Evolutionary conservation across 2,113 vertebrate species (phyloP), one percentile per base, ranked within the genome.

Genomic region (Antigone vipio): DNA sequence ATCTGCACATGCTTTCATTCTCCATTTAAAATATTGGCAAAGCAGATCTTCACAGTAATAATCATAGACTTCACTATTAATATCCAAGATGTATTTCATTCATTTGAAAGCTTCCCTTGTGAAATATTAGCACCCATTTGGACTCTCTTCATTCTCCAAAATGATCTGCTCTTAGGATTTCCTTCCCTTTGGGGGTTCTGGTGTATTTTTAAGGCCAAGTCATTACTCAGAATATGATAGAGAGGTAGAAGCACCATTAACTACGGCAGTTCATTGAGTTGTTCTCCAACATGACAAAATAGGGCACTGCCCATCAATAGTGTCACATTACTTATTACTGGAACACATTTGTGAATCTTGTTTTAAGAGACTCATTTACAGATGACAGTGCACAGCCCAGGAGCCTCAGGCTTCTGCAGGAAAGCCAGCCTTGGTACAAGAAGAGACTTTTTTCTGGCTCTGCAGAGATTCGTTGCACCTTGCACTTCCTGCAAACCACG

Each of bases 61-160:
- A 94, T 88, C 92, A 71, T 23, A 92, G 42, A 22, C 85, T 85
- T 95, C 87, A 69, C 64, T 95, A 93, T 98, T 97, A 97, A 97
- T 96, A 97, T 93, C 90, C 89, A 97, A 95, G 83, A 62, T 92
- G 50, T 86, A 94, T 95, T 97, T 97, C 92, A 97, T 95, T 95
- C 83, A 75, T 69, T 73, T 96, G 89, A 98, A 97, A 94, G 67
- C 38, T 34, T 96, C 87, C 78, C 58, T 88, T 83, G 77, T 89
- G 88, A 95, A 91, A 89, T 85, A 80, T 88, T 60, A 94, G 68
- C 93, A 97, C 91, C 91, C 82, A 97, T 85, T 89, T 90, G 95
- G 56, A 88, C 86, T 44, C 87, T 80, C 90, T 95, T 77, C 42
- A 49, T 91, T 92, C 93, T 89, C 74, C 64, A 89, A 63, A 88